Evolutionary conservation across 2,797 vertebrate species (phyloP).

Genomic region (Smutsia gigantea): DNA sequence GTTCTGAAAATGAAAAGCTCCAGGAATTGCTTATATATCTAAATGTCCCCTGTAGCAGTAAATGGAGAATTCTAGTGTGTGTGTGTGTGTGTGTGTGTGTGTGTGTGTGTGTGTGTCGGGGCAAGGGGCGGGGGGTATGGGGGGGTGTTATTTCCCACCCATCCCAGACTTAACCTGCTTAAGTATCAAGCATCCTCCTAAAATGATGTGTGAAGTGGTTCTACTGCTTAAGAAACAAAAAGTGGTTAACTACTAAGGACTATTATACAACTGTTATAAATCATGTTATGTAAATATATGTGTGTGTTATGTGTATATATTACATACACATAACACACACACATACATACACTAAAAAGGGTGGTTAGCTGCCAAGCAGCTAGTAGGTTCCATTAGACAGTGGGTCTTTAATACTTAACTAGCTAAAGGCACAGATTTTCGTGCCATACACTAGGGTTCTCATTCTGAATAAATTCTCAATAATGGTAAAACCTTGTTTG

Average conservation of each 20-base stretch:
- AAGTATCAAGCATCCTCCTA: neutral
- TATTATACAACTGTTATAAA: neutral
- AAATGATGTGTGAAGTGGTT: neutral
- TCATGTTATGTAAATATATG: neutral
- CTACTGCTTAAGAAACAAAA: neutral
- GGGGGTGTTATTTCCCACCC: neutral
- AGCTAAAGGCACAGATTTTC: neutral
- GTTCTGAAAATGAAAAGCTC: conserved; percentile 3
- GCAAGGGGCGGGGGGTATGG: no score
- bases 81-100: neutral
- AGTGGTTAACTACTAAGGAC: neutral
- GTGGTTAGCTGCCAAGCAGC: neutral
- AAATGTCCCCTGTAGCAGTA: neutral
- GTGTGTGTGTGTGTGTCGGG: no score
- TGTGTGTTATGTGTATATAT: no score
- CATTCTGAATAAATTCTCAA: neutral
- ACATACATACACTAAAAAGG: neutral
- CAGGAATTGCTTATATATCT: neutral
- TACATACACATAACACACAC: no score
- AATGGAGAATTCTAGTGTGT: neutral
- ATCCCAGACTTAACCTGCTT: neutral
- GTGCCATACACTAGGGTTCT: neutral
- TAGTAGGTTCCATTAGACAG: neutral
- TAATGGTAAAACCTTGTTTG: neutral
- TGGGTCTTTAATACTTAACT: neutral